Percentiles rank a stretch among this genome's conserved stretches.
These are phyloP conservation scores for Fregata magnificens DNA, from an alignment of 2,113 vertebrate genomes.

Conservation along the genomic window DNA sequence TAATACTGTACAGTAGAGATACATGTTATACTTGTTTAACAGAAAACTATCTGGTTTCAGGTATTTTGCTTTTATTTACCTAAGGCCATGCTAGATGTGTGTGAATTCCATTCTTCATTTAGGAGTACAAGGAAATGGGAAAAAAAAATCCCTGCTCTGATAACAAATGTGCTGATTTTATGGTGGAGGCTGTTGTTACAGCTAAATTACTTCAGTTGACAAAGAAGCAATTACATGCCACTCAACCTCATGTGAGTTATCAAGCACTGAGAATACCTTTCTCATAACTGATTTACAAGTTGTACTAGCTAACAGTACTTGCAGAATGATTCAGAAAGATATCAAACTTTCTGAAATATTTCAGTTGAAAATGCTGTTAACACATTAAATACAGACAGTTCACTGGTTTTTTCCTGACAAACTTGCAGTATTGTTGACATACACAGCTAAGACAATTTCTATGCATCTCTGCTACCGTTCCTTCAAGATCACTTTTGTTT, in stretches of 20 bases:
- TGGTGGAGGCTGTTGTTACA: background rate
- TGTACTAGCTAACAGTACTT: background rate
- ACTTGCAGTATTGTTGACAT: background rate
- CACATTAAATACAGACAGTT: background rate
- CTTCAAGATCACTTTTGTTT: background rate
- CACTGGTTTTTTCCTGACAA: background rate
- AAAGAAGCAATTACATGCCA: conserved; percentile 15
- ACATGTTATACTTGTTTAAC: background rate
- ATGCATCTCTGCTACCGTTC: background rate
- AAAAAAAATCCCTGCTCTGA: background rate
- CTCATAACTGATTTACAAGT: background rate
- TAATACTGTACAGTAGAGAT: background rate
- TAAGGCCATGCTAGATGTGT: background rate
- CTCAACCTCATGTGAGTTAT: background rate
- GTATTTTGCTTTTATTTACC: background rate
- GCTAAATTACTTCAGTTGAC: background rate
- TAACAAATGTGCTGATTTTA: background rate
- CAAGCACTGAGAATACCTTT: background rate
- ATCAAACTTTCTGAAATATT: background rate
- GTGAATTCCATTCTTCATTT: background rate
- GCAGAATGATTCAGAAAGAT: background rate
- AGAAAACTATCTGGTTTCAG: background rate
- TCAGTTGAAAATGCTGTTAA: background rate
- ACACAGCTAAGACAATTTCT: background rate
- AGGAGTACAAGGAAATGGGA: background rate